These are phyloP conservation scores for Carterocephalus palaemon DNA, from an alignment of 2,888 invertebrate species.

Conservation along the genomic window DNA sequence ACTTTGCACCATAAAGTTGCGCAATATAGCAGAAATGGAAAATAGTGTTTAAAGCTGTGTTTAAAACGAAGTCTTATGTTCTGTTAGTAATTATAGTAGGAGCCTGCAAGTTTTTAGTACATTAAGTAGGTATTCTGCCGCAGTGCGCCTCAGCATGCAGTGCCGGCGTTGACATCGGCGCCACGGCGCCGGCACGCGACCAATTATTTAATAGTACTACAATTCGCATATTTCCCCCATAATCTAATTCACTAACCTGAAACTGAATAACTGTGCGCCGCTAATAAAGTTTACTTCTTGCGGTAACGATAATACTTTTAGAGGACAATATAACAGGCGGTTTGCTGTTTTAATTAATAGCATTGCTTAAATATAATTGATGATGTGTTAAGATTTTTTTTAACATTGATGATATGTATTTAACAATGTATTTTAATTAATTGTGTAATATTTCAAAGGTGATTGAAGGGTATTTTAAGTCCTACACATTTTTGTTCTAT, in stretches of 20 bases:
- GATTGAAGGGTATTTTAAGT: no score
- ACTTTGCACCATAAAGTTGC: not conserved
- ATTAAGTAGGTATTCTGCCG: constrained; percentile 47
- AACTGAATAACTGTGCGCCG: constrained; percentile 34
- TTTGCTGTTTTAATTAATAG: not conserved
- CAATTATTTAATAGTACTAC: constrained; percentile 56
- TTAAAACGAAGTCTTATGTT: constrained; percentile 17
- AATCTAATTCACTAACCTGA: constrained; percentile 34
- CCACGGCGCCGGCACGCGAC: constrained; percentile 67
- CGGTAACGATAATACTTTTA: constrained; percentile 8
- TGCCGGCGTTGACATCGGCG: constrained; percentile 61
- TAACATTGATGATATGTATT: no score
- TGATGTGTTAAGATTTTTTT: no score
- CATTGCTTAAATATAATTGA: no score
- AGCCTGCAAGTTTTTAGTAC: constrained; percentile 23
- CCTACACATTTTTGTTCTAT: no score
- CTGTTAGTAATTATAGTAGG: constrained; percentile 18
- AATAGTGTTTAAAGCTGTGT: constrained; percentile 7
- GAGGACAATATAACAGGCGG: not conserved
- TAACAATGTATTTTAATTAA: no score
- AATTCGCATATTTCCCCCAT: constrained; percentile 39
- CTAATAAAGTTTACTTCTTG: constrained; percentile 8
- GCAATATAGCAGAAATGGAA: constrained; percentile 10
- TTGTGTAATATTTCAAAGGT: no score
- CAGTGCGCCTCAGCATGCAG: constrained; percentile 64